Evolutionary conservation across 2,797 vertebrate genomes (phyloP), one percentile per base, ranked within the genome.

Genomic region (Alauda arvensis): DNA sequence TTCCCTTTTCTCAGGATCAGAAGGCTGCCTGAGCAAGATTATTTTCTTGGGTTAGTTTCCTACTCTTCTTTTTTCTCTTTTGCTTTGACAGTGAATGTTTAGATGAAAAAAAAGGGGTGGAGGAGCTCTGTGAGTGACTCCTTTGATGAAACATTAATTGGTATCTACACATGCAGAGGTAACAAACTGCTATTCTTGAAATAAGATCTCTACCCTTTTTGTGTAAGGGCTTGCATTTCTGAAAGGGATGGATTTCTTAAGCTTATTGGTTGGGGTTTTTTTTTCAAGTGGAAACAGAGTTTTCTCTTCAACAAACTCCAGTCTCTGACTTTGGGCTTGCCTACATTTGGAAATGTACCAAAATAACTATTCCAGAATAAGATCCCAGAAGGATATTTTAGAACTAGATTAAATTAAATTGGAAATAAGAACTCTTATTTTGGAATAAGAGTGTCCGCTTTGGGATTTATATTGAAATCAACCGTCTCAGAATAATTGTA

Each of bases 381-480:
- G 46, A 25, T 90, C 94, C 43, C 57, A 23, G 60, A 87, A 87
- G 92, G 33, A 42, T 87, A 83, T 88, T 92, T 94, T 87, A 85
- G 77, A 93, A 91, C 65, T 89, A 91, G 92, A 90, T 94, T 87
- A 89, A 89, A 91, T 90, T 90, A 89, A 95, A 90, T 81, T 87
- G 68, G 80, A 95, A 95, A 90, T 81, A 87, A 65, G 65, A 77
- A 62, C 51, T 62, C 85, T 93, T 90, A 84, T 87, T 95, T 90
- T 90, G 87, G 83, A 91, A 77, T 86, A 90, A 83, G 83, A 92
- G 48, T 78, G 71, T 55, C 65, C 2, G 2, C 93, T 65, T 90
- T 91, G 91, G 94, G 94, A 91, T 89, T 94, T 92, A 77, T 56
- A 89, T 90, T 79, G 85, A 93, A 93, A 93, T 84, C 91, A 93